phyloP scores from a whole-genome alignment of 2,888 invertebrate genomes.

The Monochamus alternatus region DNA sequence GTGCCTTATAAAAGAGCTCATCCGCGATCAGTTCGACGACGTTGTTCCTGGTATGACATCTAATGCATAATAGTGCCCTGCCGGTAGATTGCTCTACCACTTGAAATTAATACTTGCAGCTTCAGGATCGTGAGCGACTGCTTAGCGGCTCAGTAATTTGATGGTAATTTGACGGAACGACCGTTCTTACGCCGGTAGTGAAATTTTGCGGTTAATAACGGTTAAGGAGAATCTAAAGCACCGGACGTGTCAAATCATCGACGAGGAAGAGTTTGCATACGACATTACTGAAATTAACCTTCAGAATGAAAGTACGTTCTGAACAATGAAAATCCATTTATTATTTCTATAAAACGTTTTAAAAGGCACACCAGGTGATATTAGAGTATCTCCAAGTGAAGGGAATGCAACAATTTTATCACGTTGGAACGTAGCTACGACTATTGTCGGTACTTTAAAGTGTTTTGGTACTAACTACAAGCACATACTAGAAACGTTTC shows the following conservation, averaged over 20 bases:
- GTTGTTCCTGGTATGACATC: constrained; percentile 34
- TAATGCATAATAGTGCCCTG: constrained; percentile 27
- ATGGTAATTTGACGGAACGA: constrained; percentile 6
- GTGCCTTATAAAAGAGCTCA: constrained; percentile 18
- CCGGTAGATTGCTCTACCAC: constrained; percentile 23
- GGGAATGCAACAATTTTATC: too few relatives aligned
- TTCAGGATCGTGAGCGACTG: constrained; percentile 26
- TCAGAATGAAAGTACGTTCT: not conserved
- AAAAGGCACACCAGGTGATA: too few relatives aligned
- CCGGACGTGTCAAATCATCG: not conserved
- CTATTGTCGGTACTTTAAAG: too few relatives aligned
- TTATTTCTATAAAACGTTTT: too few relatives aligned
- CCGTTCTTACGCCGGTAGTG: constrained; percentile 15
- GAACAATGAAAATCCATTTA: too few relatives aligned
- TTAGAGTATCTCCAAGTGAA: too few relatives aligned
- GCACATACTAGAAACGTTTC: too few relatives aligned
- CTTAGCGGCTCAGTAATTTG: constrained; percentile 5
- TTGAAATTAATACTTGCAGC: constrained; percentile 29
- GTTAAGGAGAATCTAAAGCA: not conserved
- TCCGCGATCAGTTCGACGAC: constrained; percentile 17
- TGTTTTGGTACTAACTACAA: too few relatives aligned
- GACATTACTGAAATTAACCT: not conserved
- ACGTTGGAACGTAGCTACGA: too few relatives aligned
- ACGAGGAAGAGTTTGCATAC: not conserved
- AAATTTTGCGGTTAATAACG: constrained; percentile 1